Percentiles rank a stretch among this genome's conserved stretches.
These are phyloP conservation scores for Phalacrocorax carbo DNA, from an alignment of 2,113 vertebrate genomes.

Conservation along the genomic window DNA sequence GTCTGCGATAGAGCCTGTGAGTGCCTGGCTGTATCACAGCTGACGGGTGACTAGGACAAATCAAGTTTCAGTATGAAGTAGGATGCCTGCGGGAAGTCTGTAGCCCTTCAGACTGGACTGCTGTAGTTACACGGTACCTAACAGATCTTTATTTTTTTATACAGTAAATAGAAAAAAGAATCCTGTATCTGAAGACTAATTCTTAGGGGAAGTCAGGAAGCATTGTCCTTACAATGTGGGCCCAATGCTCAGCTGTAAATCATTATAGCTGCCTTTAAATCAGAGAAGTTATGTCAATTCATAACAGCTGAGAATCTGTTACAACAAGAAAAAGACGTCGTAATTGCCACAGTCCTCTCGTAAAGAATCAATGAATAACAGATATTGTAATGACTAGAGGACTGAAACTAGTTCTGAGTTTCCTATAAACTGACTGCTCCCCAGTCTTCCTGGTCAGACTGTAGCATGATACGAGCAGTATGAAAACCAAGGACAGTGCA, in stretches of 20 bases:
- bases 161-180: background rate
- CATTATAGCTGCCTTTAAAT: background rate
- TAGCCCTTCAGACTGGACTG: background rate
- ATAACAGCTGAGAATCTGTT: background rate
- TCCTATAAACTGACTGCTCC: background rate
- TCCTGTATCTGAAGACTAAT: background rate
- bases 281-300: background rate
- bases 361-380: background rate
- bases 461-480: rapidly evolving
- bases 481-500: background rate
- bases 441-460: background rate
- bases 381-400: background rate
- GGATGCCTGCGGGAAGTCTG: background rate
- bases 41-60: background rate
- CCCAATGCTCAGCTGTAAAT: background rate
- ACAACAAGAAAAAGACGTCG: background rate
- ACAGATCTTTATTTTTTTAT: background rate
- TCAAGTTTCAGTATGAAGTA: rapidly evolving
- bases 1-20: background rate
- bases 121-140: background rate
- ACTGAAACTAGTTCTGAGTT: background rate
- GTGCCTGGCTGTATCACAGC: background rate
- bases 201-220: background rate
- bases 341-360: background rate
- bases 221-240: background rate